Base-by-base conservation (phyloP, 2,797 vertebrate species). In the Aldrovandia affinis region DNA sequence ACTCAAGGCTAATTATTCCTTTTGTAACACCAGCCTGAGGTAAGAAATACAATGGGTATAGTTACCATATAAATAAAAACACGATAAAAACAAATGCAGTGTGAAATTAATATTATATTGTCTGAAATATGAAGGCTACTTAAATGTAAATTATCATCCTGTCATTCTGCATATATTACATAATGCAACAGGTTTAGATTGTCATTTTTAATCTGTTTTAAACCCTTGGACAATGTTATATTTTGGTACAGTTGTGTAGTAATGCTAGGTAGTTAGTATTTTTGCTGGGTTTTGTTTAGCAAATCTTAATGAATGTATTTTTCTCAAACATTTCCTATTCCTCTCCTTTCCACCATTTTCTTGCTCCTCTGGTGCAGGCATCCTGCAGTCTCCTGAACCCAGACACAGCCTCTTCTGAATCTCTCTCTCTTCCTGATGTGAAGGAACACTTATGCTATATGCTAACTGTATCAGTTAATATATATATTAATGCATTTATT, bases 41-140 rank as follows among this genome's bases (percentile, higher is more conserved):
- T 36, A 10, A 39, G 28, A 33, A 79, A 79, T 42, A 54, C 18
- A 83, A 61, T 50, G 78, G 9, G 33, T 52, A 30, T 6, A 80
- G 50, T 28, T 59, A 39, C 47, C 42, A 63, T 55, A n/a, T n/a
- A n/a, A 22, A 20, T 14, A 47, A 77, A 77, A 77, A 36, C 68
- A 0, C 25, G 20, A 79, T 50, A 28, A 79, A 78, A 77, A 79
- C 25, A 42, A 55, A 28, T 78, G 42, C 55, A 33, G 59, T 79
- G 77, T 44, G 77, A 83, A 59, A 78, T 50, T 54, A 78, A 50
- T 63, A 36, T 50, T 6, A 61, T n/a, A 59, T 81, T 20, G 25
- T 54, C 55, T 39, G 80, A 81, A 61, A 42, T 57, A 61, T 25
- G 63, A 44, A 59, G 44, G 54, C n/a, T 10, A 3, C 55, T 39